Evolutionary conservation across 2,113 vertebrate genomes (phyloP).

Genomic region (Miniopterus natalensis): DNA sequence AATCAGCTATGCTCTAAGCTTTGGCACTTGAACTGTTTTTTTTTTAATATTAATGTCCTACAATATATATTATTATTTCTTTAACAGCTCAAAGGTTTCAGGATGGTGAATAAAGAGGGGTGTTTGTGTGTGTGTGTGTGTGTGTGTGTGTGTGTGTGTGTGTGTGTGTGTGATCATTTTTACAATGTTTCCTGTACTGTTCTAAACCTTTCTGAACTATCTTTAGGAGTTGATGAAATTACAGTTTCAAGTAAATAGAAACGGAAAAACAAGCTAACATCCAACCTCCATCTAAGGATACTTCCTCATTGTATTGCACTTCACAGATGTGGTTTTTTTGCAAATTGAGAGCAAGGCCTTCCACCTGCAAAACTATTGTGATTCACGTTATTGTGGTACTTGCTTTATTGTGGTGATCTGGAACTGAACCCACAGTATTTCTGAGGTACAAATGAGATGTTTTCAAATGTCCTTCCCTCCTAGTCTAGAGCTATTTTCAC

Average conservation of each 20-base stretch:
- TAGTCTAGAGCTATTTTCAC: neutral
- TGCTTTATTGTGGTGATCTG: neutral
- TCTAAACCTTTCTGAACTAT: constrained; percentile 8
- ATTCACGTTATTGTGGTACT: neutral
- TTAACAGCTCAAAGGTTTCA: neutral
- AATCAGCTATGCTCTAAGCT: neutral
- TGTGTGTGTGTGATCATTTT: neutral
- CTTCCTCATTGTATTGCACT: neutral
- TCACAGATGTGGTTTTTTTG: neutral
- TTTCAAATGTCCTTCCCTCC: neutral
- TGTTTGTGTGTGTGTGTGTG: neutral
- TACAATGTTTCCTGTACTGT: neutral
- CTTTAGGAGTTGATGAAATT: constrained; percentile 18
- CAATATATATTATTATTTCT: neutral
- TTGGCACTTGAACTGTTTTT: constrained; percentile 15
- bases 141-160: neutral
- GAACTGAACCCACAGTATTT: neutral
- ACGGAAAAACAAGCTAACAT: neutral
- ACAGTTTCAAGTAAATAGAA: constrained; percentile 47
- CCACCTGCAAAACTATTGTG: neutral
- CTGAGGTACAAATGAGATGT: neutral
- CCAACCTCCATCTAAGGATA: neutral
- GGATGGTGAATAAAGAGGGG: neutral
- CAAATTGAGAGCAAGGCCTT: neutral
- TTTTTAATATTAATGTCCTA: neutral